Evolutionary conservation across 2,797 vertebrate species (phyloP).

Genomic region (Ispidina lecontei): DNA sequence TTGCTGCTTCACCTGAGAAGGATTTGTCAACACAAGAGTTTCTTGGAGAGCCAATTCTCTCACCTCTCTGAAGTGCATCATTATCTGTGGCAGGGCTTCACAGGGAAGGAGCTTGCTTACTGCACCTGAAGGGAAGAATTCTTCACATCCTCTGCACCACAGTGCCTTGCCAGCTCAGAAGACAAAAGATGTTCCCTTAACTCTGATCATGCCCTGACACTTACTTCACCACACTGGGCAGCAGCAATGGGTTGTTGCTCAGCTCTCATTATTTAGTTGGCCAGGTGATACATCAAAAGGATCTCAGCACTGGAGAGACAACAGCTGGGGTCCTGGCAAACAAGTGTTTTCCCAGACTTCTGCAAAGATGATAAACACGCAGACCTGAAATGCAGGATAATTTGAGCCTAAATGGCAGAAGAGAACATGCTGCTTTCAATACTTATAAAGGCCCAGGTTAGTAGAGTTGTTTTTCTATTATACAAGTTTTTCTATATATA

Average conservation of each 20-base stretch:
- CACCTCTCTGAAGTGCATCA: neutral
- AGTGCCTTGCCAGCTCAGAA: neutral
- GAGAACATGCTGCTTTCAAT: neutral
- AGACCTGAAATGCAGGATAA: neutral
- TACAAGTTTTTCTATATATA: neutral
- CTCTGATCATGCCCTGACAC: neutral
- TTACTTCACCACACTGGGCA: neutral
- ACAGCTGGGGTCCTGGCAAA: slow-evolving; percentile 26
- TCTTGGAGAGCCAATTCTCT: neutral
- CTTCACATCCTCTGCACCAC: neutral
- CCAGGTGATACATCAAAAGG: slow-evolving; percentile 17
- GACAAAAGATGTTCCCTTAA: neutral
- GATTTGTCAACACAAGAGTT: neutral
- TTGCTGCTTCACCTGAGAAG: neutral
- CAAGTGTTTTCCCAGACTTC: neutral
- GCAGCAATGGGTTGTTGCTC: neutral
- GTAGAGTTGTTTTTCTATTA: neutral
- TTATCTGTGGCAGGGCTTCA: accelerated
- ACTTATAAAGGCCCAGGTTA: neutral
- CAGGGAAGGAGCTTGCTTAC: neutral
- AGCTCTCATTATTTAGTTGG: neutral
- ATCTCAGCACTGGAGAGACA: neutral
- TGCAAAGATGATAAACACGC: neutral
- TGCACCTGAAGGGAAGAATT: neutral
- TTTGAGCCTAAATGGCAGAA: neutral